Evolutionary conservation across 2,797 vertebrate genomes (phyloP).

Genomic region (Amblyopsis hoosieri): DNA sequence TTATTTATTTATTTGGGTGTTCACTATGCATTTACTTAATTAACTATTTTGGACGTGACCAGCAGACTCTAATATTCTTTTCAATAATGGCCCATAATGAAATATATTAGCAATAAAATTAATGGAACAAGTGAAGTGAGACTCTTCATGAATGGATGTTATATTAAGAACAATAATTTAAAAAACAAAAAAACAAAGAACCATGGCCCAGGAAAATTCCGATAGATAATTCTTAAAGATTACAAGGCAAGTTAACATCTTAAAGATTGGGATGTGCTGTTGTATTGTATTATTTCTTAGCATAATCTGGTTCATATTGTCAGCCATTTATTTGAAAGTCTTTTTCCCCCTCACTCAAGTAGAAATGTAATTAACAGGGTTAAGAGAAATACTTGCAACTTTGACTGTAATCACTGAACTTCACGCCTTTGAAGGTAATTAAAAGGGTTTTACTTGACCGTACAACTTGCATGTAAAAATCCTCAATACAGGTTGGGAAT

Average conservation of each 20-base stretch:
- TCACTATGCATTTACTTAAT: conserved; percentile 74
- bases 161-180: conserved; percentile 56
- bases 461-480: conserved; percentile 7
- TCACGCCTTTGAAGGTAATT: conserved; percentile 38
- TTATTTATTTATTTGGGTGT: conserved; percentile 68
- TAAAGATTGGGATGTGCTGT: conserved; percentile 3
- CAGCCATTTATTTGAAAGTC: conserved; percentile 30
- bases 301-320: conserved; percentile 25
- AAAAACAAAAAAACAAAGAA: conserved; percentile 46
- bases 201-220: conserved; percentile 23
- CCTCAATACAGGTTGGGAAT: conserved; percentile 9
- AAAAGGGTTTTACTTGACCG: conserved; percentile 26
- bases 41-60: conserved; percentile 69
- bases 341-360: conserved; percentile 43
- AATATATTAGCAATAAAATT: conserved; percentile 76
- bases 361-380: conserved; percentile 27
- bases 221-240: conserved; percentile 22
- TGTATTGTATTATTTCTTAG: conserved; percentile 13
- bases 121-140: conserved; percentile 72
- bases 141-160: conserved; percentile 63
- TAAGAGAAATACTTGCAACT: conserved; percentile 39
- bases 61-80: conserved; percentile 70
- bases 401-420: conserved; percentile 40
- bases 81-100: conserved; percentile 70
- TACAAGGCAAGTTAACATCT: neutral